A percentile compares a stretch with the other conserved stretches of the same genome.
These are phyloP conservation scores for Syrmaticus mikado DNA, from an alignment of 2,113 vertebrate species.

Conservation along the genomic window DNA sequence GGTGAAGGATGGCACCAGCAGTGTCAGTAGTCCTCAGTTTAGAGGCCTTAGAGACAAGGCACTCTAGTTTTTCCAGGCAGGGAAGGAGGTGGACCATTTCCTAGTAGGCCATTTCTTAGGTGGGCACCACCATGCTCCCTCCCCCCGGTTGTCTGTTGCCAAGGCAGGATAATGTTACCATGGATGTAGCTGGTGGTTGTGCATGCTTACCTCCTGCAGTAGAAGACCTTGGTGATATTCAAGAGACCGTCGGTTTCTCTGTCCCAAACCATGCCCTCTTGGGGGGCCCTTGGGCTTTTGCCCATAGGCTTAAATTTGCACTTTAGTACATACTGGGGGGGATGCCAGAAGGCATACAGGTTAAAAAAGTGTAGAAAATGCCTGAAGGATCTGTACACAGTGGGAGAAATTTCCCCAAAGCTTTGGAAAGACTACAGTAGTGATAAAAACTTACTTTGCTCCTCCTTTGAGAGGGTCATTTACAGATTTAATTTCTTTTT, in stretches of 20 bases:
- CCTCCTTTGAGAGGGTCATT: background rate
- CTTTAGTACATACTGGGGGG: background rate
- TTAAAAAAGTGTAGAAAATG: background rate
- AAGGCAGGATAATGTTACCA: rapidly evolving
- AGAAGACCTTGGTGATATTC: rapidly evolving
- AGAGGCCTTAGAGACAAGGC: background rate
- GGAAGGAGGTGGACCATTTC: background rate
- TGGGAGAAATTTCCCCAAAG: background rate
- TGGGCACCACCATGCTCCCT: background rate
- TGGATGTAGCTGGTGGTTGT: rapidly evolving
- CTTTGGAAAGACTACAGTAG: background rate
- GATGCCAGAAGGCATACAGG: background rate
- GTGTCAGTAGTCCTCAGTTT: background rate
- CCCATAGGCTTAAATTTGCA: background rate
- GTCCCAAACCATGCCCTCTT: background rate
- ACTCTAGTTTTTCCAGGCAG: background rate
- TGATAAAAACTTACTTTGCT: background rate
- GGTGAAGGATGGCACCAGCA: rapidly evolving
- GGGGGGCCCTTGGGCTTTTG: background rate
- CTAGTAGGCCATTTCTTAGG: background rate
- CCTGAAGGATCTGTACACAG: background rate
- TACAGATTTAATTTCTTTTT: background rate
- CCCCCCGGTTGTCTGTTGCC: rapidly evolving
- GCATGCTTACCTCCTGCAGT: rapidly evolving
- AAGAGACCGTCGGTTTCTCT: background rate